Conservation (phyloP, 2,888 invertebrate genomes). For the Alitta virens region DNA sequence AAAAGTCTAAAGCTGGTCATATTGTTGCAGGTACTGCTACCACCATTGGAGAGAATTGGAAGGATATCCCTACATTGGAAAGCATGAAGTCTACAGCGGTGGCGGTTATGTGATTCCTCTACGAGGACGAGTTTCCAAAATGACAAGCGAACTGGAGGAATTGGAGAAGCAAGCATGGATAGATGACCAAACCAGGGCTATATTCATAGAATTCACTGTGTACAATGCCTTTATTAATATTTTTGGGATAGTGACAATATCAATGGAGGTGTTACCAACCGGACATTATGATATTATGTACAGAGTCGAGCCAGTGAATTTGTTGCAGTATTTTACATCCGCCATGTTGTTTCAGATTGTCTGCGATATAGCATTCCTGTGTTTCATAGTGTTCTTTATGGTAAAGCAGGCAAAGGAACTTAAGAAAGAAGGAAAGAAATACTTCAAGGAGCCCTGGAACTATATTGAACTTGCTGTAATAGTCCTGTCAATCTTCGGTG, state of each 20-base stretch:
- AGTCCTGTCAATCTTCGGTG: constrained; percentile 44
- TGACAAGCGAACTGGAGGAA: constrained; percentile 39
- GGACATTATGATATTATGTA: constrained; percentile 48
- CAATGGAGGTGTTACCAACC: constrained; percentile 49
- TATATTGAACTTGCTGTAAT: constrained; percentile 40
- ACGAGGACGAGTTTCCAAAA: constrained; percentile 32
- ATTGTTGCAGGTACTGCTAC: not conserved
- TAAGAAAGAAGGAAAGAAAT: constrained; percentile 40
- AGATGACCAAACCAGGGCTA: constrained; percentile 59
- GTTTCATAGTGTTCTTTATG: constrained; percentile 54
- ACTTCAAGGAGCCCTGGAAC: constrained; percentile 53
- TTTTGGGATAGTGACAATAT: constrained; percentile 47
- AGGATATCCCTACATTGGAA: constrained; percentile 57
- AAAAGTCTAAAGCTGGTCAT: too few relatives aligned
- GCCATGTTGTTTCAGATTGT: constrained; percentile 27
- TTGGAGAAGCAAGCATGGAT: constrained; percentile 58
- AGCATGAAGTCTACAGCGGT: constrained; percentile 56
- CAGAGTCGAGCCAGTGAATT: constrained; percentile 53
- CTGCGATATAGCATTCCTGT: constrained; percentile 38
- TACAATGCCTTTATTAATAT: constrained; percentile 58
- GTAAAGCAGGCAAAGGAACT: constrained; percentile 47
- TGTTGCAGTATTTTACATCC: constrained; percentile 40
- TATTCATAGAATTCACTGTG: constrained; percentile 61
- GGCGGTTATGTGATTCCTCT: constrained; percentile 60
- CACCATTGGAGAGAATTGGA: constrained; percentile 38